phyloP scores from a whole-genome alignment of 2,113 vertebrate species.

The Lepidothrix coronata region DNA sequence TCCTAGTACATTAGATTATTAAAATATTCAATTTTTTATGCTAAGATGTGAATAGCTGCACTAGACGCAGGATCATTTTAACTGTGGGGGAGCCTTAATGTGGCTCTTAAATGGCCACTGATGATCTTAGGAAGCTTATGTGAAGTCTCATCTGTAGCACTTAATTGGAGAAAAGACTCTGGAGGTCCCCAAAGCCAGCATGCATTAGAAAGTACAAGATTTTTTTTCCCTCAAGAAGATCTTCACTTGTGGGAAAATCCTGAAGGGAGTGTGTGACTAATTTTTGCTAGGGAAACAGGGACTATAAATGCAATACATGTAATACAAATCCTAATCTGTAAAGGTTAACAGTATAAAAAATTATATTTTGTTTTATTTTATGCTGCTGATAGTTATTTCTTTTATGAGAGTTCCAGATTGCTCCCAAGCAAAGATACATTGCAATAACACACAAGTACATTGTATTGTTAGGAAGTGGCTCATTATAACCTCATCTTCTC shows the following conservation, averaged over 20 bases:
- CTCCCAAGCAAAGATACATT: constrained; percentile 37
- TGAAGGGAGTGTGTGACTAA: background rate
- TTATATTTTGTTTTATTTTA: background rate
- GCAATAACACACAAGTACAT: constrained; percentile 48
- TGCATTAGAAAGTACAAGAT: background rate
- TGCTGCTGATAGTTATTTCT: constrained; percentile 3
- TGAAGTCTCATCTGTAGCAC: background rate
- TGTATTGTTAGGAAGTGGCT: constrained; percentile 49
- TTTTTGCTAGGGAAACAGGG: background rate
- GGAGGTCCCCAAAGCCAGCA: background rate
- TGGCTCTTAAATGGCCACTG: background rate
- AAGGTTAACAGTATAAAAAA: background rate
- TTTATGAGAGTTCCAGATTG: constrained; percentile 50
- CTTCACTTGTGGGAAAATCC: background rate
- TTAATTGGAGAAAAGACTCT: background rate
- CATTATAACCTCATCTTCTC: constrained; percentile 53
- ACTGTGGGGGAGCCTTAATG: background rate
- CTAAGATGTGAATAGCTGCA: background rate
- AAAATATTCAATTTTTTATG: background rate
- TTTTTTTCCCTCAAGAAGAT: background rate
- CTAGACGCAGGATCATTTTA: background rate
- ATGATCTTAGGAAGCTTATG: background rate
- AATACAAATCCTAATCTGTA: background rate
- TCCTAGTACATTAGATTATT: background rate
- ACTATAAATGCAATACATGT: background rate